A percentile compares a stretch with the other conserved stretches of the same genome.
These are phyloP conservation scores for Mionectes macconnelli DNA, from an alignment of 2,113 vertebrate genomes.

Conservation along the genomic window DNA sequence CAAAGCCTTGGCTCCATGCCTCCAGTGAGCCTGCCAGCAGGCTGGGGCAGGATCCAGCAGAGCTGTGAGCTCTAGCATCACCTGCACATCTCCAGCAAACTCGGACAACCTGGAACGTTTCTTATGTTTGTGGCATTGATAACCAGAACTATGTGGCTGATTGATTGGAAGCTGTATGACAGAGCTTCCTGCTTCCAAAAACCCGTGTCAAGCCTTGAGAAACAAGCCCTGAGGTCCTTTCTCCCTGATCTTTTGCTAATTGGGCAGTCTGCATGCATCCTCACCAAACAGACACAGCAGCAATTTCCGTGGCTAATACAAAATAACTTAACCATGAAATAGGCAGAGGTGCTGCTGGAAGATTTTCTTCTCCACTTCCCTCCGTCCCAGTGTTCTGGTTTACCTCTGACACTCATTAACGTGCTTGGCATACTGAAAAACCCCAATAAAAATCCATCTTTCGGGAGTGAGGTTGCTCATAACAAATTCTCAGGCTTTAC, in stretches of 20 bases:
- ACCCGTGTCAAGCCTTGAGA: neutral
- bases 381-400: neutral
- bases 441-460: neutral
- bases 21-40: neutral
- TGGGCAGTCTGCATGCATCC: slow-evolving; percentile 47
- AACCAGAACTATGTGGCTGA: neutral
- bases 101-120: neutral
- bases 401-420: neutral
- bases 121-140: neutral
- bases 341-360: slow-evolving; percentile 45
- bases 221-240: neutral
- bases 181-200: neutral
- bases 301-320: slow-evolving; percentile 40
- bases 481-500: neutral
- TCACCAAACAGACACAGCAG: neutral
- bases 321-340: slow-evolving; percentile 63
- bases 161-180: neutral
- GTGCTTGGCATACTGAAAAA: neutral
- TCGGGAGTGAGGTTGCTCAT: neutral
- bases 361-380: neutral
- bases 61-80: neutral
- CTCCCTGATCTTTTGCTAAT: slow-evolving; percentile 10
- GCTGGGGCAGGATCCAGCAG: neutral
- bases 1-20: neutral
- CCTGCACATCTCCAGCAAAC: neutral